Evolutionary conservation across 1,140 invertebrate species (phyloP).

Genomic region (Physella acuta): DNA sequence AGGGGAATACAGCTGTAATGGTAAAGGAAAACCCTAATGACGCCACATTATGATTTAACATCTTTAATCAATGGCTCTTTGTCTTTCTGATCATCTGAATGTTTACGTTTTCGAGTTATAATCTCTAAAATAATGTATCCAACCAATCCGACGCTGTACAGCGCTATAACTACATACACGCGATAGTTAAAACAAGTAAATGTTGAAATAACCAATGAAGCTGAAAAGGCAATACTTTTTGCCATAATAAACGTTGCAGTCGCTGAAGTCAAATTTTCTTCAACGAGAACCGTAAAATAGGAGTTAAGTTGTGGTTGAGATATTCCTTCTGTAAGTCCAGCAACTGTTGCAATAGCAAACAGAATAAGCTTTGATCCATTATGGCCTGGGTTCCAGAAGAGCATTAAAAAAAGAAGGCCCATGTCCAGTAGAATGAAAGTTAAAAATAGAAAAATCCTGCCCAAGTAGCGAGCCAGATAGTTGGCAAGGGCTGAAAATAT

Average conservation of each 20-base stretch:
- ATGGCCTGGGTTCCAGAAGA: slow-evolving; percentile 13
- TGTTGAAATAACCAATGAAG: neutral
- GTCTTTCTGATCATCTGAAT: too few species aligned
- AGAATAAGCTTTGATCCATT: neutral
- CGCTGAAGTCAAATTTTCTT: neutral
- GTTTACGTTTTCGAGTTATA: neutral
- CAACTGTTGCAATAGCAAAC: neutral
- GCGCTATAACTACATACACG: neutral
- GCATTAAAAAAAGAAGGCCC: slow-evolving; percentile 4
- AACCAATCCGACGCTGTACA: neutral
- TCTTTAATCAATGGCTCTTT: neutral
- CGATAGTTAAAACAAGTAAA: slow-evolving; percentile 3
- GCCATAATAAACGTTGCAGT: neutral
- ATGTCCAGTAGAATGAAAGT: slow-evolving; percentile 19
- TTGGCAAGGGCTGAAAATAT: slow-evolving; percentile 13
- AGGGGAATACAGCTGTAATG: too few species aligned
- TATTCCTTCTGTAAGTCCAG: neutral
- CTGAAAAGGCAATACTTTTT: neutral
- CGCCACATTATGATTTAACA: too few species aligned
- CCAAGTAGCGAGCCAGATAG: slow-evolving; percentile 17
- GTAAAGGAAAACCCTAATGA: too few species aligned
- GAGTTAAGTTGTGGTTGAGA: slow-evolving; percentile 9
- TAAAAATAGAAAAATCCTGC: slow-evolving; percentile 13
- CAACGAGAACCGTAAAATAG: neutral
- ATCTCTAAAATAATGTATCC: slow-evolving; percentile 1